phyloP scores from a whole-genome alignment of 2,888 invertebrate species.

The Apodemia mormo region DNA sequence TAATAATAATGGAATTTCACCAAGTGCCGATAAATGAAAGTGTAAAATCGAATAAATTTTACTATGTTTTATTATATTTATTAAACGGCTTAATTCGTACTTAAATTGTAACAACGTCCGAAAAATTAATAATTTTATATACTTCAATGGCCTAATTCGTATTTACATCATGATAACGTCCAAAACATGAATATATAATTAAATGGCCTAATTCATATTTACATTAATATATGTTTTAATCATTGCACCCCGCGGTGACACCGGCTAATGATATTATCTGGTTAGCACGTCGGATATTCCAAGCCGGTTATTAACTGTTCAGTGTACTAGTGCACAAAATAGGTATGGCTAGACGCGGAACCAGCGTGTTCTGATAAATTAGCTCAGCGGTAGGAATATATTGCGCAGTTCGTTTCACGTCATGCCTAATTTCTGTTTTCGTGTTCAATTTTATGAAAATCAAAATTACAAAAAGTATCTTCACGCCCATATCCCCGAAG shows the following conservation, averaged over 20 bases:
- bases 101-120: no score
- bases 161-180: no score
- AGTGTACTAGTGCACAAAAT: conserved; percentile 14
- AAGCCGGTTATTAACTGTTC: conserved; percentile 3
- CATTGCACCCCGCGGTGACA: conserved; percentile 8
- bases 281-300: conserved; percentile 14
- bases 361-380: conserved; percentile 13
- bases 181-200: background rate
- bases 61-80: no score
- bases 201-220: background rate
- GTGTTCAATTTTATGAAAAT: background rate
- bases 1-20: no score
- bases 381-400: conserved; percentile 9
- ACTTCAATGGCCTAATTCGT: no score
- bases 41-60: no score
- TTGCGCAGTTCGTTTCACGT: background rate
- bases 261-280: conserved; percentile 5
- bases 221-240: background rate
- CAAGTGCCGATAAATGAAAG: no score
- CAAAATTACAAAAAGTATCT: no score
- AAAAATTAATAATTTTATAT: no score
- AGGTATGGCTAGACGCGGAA: conserved; percentile 9
- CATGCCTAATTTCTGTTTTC: conserved; percentile 2
- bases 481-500: no score
- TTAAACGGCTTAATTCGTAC: no score